phyloP scores from a whole-genome alignment of 2,888 invertebrate species.

The Crepidodera aurea region DNA sequence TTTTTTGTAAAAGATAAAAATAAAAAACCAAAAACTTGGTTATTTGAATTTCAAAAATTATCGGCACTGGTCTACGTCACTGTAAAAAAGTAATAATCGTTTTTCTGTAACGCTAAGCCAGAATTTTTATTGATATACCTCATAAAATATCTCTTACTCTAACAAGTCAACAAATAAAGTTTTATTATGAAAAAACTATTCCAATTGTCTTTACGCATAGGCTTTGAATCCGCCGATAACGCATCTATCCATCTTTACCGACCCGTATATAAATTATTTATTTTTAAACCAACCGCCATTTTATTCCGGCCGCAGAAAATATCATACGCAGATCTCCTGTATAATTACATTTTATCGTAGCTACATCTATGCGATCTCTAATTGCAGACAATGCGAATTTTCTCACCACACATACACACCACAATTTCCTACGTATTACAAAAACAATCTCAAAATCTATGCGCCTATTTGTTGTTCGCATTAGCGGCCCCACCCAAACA shows the following conservation, averaged over 20 bases:
- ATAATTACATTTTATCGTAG: slow-evolving; percentile 40
- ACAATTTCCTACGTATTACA: slow-evolving; percentile 36
- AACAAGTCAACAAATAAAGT: too few species aligned
- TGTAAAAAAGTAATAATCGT: too few species aligned
- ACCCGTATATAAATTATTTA: slow-evolving; percentile 30
- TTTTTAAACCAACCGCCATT: slow-evolving; percentile 35
- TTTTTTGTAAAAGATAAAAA: too few species aligned
- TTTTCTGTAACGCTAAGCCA: too few species aligned
- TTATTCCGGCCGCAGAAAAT: slow-evolving; percentile 31
- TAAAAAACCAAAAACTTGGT: too few species aligned
- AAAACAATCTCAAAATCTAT: slow-evolving; percentile 47
- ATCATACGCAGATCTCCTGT: slow-evolving; percentile 37
- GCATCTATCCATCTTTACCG: not conserved
- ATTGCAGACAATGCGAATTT: slow-evolving; percentile 38
- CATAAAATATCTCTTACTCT: too few species aligned
- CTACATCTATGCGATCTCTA: slow-evolving; percentile 36
- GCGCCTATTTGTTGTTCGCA: slow-evolving; percentile 53
- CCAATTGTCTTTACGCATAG: too few species aligned
- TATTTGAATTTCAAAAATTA: too few species aligned
- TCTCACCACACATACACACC: slow-evolving; percentile 40
- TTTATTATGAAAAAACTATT: too few species aligned
- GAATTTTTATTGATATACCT: too few species aligned
- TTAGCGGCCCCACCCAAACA: slow-evolving; percentile 52
- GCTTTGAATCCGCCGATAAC: too few species aligned
- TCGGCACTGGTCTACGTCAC: too few species aligned